phyloP scores from a whole-genome alignment of 2,113 vertebrate species.

The Chloropsis cyanopogon region DNA sequence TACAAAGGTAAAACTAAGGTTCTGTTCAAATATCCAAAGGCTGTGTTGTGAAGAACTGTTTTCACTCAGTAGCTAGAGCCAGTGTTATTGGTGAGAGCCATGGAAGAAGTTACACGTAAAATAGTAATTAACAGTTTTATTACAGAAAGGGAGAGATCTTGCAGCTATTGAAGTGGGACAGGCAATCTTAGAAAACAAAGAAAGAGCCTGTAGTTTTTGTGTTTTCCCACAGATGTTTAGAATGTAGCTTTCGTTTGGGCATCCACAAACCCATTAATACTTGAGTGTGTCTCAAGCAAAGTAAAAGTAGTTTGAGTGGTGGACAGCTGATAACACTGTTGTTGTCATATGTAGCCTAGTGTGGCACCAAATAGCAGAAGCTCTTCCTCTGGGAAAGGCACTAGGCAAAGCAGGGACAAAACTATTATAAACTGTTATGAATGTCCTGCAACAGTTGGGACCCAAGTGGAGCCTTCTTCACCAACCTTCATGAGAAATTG shows the following conservation, averaged over 20 bases:
- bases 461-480: neutral
- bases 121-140: neutral
- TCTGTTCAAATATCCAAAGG: neutral
- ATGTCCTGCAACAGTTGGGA: rapidly evolving
- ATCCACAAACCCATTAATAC: neutral
- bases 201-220: neutral
- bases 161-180: neutral
- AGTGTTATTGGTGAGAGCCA: neutral
- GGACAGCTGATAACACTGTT: neutral
- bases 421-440: neutral
- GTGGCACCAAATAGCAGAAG: neutral
- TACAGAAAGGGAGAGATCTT: neutral
- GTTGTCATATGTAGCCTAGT: neutral
- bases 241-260: neutral
- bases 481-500: rapidly evolving
- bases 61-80: neutral
- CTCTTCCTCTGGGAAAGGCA: neutral
- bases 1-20: neutral
- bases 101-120: neutral
- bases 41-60: neutral
- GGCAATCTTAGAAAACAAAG: neutral
- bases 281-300: neutral
- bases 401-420: neutral
- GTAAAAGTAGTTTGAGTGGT: neutral
- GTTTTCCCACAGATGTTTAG: neutral